phyloP scores from a whole-genome alignment of 2,113 vertebrate species.

The Ictidomys tridecemlineatus region DNA sequence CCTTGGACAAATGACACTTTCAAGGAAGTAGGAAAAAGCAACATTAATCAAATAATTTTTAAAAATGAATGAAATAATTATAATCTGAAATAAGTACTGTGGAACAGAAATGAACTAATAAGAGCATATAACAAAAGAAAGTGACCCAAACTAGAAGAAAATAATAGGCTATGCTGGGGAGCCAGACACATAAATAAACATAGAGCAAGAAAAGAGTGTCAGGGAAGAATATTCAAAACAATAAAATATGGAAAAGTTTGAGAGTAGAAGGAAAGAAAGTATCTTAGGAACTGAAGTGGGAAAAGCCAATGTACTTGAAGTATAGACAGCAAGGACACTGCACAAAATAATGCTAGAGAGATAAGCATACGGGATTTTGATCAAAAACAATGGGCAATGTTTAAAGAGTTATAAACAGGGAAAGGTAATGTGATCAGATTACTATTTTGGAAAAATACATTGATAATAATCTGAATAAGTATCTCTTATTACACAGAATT shows the following conservation, averaged over 20 bases:
- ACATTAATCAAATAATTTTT: background rate
- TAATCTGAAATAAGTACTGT: background rate
- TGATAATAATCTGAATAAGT: background rate
- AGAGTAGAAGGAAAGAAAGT: background rate
- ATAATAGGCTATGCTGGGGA: background rate
- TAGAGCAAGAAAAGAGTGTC: background rate
- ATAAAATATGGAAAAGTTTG: background rate
- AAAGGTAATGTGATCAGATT: background rate
- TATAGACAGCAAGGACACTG: background rate
- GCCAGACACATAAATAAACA: background rate
- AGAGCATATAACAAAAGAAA: background rate
- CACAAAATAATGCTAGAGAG: background rate
- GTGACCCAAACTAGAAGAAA: background rate
- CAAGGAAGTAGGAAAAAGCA: background rate
- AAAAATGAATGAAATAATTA: slow-evolving; percentile 2
- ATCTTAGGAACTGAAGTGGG: background rate
- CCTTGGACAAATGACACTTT: too few relatives aligned
- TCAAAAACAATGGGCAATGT: background rate
- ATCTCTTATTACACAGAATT: background rate
- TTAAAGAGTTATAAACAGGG: slow-evolving; percentile 15
- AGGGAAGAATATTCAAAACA: background rate
- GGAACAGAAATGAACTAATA: background rate
- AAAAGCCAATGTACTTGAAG: background rate
- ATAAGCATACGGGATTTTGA: background rate
- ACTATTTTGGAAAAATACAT: slow-evolving; percentile 14